Conservation (phyloP, 2,797 vertebrate genomes). For the Trematomus bernacchii region DNA sequence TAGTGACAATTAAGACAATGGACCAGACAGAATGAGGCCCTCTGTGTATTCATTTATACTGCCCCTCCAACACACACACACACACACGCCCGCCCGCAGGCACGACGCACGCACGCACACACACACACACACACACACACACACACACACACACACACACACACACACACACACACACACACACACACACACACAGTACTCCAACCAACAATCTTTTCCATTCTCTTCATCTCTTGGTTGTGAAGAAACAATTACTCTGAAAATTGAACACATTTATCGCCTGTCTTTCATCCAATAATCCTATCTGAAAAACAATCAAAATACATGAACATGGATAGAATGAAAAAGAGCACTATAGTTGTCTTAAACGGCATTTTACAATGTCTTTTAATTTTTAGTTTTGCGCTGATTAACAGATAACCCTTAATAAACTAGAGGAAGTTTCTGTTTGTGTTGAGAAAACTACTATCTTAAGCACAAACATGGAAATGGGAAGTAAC, state of each 20-base stretch:
- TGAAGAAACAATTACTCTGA: background rate
- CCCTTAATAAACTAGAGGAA: background rate
- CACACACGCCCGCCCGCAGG: too few relatives aligned
- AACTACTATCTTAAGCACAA: background rate
- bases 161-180: background rate
- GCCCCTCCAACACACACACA: background rate
- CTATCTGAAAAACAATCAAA: background rate
- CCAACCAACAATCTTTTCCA: background rate
- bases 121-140: conserved; percentile 1
- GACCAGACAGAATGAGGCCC: conserved; percentile 51
- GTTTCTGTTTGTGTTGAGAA: background rate
- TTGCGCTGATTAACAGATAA: background rate
- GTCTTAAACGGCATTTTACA: background rate
- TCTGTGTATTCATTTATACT: conserved; percentile 35
- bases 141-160: background rate
- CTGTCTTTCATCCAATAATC: background rate
- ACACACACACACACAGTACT: background rate
- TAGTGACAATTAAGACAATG: conserved; percentile 45
- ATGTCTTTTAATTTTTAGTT: background rate
- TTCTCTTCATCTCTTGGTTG: conserved; percentile 1
- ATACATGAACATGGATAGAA: background rate
- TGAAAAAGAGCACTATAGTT: background rate
- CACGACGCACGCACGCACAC: background rate
- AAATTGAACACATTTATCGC: background rate
- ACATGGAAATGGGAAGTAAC: background rate